These are phyloP conservation scores for Coleophora deauratella DNA, from an alignment of 2,888 invertebrate genomes.

Conservation along the genomic window DNA sequence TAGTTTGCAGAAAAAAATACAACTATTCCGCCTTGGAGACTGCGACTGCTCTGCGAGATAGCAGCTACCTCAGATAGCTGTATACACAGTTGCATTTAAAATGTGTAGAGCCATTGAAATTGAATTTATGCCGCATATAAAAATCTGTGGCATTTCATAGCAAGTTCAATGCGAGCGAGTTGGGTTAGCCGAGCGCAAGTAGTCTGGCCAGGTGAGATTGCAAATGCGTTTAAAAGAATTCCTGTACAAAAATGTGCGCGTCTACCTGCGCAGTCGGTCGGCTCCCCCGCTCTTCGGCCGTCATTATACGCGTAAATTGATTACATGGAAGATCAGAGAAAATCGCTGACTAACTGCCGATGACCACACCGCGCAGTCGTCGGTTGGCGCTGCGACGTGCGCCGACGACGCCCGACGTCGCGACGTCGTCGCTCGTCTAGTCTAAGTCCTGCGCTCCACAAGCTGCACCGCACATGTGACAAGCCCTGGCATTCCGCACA, in stretches of 20 bases:
- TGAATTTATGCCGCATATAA: too few species aligned
- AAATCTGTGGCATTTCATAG: background rate
- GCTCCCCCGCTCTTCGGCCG: slow-evolving; percentile 27
- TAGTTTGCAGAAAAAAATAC: slow-evolving; percentile 37
- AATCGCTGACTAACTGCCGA: slow-evolving; percentile 50
- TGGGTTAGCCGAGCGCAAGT: background rate
- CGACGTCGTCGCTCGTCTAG: too few species aligned
- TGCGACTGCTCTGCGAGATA: slow-evolving; percentile 11
- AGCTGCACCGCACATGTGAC: slow-evolving; percentile 31
- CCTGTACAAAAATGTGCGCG: slow-evolving; percentile 10
- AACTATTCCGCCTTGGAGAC: slow-evolving; percentile 19
- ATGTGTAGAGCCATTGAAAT: too few species aligned
- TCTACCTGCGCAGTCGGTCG: slow-evolving; percentile 17
- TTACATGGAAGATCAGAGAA: slow-evolving; percentile 68
- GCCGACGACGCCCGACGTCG: background rate
- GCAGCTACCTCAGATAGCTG: too few species aligned
- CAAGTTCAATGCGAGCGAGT: background rate
- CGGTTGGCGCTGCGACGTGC: too few species aligned
- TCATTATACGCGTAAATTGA: slow-evolving; percentile 52
- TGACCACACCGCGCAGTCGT: too few species aligned
- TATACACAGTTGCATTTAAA: too few species aligned
- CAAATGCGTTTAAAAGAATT: slow-evolving; percentile 65
- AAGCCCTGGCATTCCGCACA: slow-evolving; percentile 50
- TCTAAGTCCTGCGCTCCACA: slow-evolving; percentile 25
- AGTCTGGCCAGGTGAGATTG: slow-evolving; percentile 48